Evolutionary conservation across 1,140 invertebrate genomes (phyloP), one percentile per base, ranked within the genome.

Genomic region (Pygmarrhopalites habei): DNA sequence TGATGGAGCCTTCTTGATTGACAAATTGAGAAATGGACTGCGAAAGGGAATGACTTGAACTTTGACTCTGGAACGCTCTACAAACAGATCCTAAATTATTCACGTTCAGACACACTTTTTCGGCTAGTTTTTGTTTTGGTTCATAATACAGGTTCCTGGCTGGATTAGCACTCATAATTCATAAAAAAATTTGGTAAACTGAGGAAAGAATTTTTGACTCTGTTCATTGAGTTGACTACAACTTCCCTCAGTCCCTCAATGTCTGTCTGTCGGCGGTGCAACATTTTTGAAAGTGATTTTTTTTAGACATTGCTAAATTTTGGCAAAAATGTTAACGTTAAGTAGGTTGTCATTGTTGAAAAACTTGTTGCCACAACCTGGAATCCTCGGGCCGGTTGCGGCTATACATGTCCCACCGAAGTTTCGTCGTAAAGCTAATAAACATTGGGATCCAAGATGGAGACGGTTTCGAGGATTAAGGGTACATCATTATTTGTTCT

Each of bases 11-110:
- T 53, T 69, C 67, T 4, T 35, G 52, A 7, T 56, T 51, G 2
- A 65, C 64, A 55, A 69, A 69, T 21, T 60, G 59, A 5, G 66
- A 43, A 17, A 60, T 69, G 3, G 67, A 62, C 25, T 64, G 64
- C 3, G 43, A 49, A 14, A 69, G 32, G 2, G 62, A 29, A n/a
- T 66, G 64, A 30, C 51, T 28, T 32, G 51, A 28, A 29, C 12
- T 10, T 58, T 59, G 49, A 55, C 19, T 28, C 17, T 29, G 49
- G 19, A 28, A 49, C 35, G 30, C 4, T 59, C 35, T 1, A 55
- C 21, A 19, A 49, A 58, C 47, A 23, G 23, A 60, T 17, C n/a
- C 26, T 30, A 25, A 41, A 30, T 60, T 2, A 53, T 53, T 26
- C 12, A 58, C 23, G n/a, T 55, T 43, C 21, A 26, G 28, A 21